Evolutionary conservation across 2,797 vertebrate species (phyloP).

Genomic region (Tokudaia tokunoshimensis): DNA sequence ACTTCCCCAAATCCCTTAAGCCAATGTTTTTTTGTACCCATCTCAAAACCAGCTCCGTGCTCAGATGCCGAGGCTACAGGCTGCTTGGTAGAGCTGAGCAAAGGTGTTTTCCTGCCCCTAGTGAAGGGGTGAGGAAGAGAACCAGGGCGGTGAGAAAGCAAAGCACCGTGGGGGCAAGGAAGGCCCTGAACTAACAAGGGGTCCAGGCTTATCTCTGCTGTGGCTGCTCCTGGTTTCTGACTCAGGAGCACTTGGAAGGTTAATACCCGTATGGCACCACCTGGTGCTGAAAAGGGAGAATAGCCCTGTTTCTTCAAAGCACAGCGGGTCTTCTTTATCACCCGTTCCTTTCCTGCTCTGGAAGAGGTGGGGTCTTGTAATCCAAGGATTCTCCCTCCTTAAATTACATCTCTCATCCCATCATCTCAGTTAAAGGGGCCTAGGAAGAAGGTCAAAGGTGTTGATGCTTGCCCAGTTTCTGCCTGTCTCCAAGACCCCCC

Average conservation of each 20-base stretch:
- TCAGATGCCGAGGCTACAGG: neutral
- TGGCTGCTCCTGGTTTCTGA: neutral
- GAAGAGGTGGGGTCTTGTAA: neutral
- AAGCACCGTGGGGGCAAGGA: neutral
- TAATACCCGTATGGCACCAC: conserved; percentile 73
- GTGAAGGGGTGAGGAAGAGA: neutral
- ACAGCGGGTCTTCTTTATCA: neutral
- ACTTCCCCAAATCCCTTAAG: neutral
- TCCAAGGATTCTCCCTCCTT: neutral
- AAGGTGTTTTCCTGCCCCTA: neutral
- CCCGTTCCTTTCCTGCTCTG: neutral
- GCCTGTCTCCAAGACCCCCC: neutral
- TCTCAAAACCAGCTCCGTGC: neutral
- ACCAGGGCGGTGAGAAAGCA: neutral
- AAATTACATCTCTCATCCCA: neutral
- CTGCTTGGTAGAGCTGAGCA: neutral
- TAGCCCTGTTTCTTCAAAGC: neutral
- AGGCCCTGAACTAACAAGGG: neutral
- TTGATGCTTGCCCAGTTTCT: neutral
- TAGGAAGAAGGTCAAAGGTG: neutral
- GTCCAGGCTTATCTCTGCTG: neutral
- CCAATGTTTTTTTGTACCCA: neutral
- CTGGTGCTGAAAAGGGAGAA: conserved; percentile 72
- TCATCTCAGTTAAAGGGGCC: neutral
- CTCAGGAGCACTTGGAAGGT: neutral